A percentile compares a stretch with the other conserved stretches of the same genome.
These are phyloP conservation scores for Mystacides longicornis DNA, from an alignment of 2,888 invertebrate species.

Conservation along the genomic window DNA sequence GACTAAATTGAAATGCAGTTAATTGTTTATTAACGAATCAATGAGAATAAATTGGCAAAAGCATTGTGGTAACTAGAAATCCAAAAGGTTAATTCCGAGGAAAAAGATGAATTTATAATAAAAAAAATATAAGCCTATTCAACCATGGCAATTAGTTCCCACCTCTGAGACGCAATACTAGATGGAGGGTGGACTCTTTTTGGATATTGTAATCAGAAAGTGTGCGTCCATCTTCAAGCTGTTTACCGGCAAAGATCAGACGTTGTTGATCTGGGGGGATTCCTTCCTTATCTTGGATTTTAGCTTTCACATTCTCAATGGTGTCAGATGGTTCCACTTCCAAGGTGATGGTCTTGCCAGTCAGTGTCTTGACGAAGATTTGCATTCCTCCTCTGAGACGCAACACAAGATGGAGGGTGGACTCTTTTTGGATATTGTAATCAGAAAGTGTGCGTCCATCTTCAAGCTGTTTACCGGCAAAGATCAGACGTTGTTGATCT, in stretches of 20 bases:
- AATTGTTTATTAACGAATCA: too few species aligned
- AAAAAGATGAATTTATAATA: too few species aligned
- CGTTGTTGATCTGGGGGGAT: conserved; percentile 54
- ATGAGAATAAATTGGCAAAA: too few species aligned
- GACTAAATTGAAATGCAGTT: too few species aligned
- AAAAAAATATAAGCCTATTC: too few species aligned
- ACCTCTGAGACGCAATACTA: conserved; percentile 54
- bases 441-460: conserved; percentile 51
- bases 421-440: conserved; percentile 53
- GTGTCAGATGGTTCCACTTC: conserved; percentile 53
- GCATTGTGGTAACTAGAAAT: too few species aligned
- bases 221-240: conserved; percentile 60
- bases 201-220: conserved; percentile 59
- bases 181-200: conserved; percentile 52
- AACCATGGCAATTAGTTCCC: too few species aligned
- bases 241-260: conserved; percentile 58
- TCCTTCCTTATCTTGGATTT: conserved; percentile 48
- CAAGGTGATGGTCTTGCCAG: conserved; percentile 52
- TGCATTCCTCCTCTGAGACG: conserved; percentile 58
- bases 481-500: conserved; percentile 50
- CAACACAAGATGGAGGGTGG: conserved; percentile 46
- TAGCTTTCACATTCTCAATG: conserved; percentile 55
- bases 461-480: conserved; percentile 51
- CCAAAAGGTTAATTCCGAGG: too few species aligned
- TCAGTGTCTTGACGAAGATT: conserved; percentile 52